Evolutionary conservation across 2,888 invertebrate species (phyloP).

Genomic region (Orchestes rusci): DNA sequence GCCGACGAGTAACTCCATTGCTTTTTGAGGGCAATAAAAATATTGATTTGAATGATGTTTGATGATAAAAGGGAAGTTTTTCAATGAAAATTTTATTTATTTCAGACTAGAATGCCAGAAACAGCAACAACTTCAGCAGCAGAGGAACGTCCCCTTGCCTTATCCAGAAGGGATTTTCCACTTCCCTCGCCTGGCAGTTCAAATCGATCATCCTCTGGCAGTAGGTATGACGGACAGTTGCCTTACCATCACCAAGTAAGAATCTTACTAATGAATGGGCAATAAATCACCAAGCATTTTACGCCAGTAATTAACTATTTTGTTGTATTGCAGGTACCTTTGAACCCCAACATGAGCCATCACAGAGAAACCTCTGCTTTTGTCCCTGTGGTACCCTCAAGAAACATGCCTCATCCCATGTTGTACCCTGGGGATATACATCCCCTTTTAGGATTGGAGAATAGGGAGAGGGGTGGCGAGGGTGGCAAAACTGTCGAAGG

Average conservation of each 20-base stretch:
- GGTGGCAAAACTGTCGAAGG: conserved; percentile 21
- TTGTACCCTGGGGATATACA: conserved; percentile 66
- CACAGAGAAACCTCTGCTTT: conserved; percentile 80
- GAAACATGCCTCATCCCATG: conserved; percentile 60
- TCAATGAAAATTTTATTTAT: too few species aligned
- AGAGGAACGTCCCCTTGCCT: conserved; percentile 47
- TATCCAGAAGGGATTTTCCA: conserved; percentile 49
- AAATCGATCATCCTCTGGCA: conserved; percentile 55
- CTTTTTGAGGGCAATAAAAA: too few species aligned
- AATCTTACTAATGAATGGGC: too few species aligned
- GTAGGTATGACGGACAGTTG: conserved; percentile 35
- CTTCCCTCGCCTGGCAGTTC: conserved; percentile 46
- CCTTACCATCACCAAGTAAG: conserved; percentile 39
- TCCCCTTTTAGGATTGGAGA: conserved; percentile 51
- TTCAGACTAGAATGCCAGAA: conserved; percentile 28
- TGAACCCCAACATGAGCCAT: conserved; percentile 37
- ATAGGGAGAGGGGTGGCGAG: conserved; percentile 17
- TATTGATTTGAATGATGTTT: too few species aligned
- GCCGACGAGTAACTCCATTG: too few species aligned
- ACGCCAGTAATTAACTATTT: neutral
- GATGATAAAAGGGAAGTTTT: too few species aligned
- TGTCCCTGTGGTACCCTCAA: conserved; percentile 78
- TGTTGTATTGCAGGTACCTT: conserved; percentile 12
- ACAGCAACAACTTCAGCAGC: conserved; percentile 27
- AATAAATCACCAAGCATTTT: neutral